Percentiles rank a stretch among this genome's conserved stretches.
Conservation (phyloP, 2,888 invertebrate species). For the Ochropleura plecta region DNA sequence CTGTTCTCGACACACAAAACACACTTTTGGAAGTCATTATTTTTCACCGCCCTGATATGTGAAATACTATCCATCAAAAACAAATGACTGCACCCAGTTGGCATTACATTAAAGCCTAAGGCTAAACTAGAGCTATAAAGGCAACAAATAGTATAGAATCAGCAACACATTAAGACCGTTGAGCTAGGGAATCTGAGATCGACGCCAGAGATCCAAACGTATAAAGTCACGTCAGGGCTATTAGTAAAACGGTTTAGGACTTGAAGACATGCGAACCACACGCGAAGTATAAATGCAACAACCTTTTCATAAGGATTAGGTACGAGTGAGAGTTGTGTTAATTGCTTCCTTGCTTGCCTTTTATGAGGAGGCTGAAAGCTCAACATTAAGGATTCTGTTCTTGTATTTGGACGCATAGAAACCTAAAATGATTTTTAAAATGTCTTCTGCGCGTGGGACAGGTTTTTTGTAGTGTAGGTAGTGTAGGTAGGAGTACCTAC, state of each 20-base stretch:
- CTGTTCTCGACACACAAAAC: too few species aligned
- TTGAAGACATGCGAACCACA: slow-evolving; percentile 80
- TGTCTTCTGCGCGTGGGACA: neutral
- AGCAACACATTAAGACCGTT: slow-evolving; percentile 78
- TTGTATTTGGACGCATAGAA: neutral
- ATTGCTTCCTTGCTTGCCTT: slow-evolving; percentile 10
- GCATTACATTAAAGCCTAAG: slow-evolving; percentile 66
- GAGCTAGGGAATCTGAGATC: slow-evolving; percentile 76
- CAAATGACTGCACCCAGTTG: slow-evolving; percentile 44
- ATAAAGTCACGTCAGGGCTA: slow-evolving; percentile 86
- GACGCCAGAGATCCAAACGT: slow-evolving; percentile 80
- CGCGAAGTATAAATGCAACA: slow-evolving; percentile 34
- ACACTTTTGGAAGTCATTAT: too few species aligned
- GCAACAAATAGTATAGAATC: slow-evolving; percentile 79
- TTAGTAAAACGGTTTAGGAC: slow-evolving; percentile 82
- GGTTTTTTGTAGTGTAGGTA: neutral
- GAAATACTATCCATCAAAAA: slow-evolving; percentile 33
- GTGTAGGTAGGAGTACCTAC: neutral
- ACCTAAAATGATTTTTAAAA: neutral
- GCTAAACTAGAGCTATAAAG: slow-evolving; percentile 71
- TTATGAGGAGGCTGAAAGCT: neutral
- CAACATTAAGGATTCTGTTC: neutral
- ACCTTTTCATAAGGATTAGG: slow-evolving; percentile 36
- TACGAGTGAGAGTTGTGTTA: neutral
- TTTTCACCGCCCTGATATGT: too few species aligned